Evolutionary conservation across 2,888 invertebrate genomes (phyloP), one percentile per base, ranked within the genome.

Genomic region (Pristionchus maxplancki): DNA sequence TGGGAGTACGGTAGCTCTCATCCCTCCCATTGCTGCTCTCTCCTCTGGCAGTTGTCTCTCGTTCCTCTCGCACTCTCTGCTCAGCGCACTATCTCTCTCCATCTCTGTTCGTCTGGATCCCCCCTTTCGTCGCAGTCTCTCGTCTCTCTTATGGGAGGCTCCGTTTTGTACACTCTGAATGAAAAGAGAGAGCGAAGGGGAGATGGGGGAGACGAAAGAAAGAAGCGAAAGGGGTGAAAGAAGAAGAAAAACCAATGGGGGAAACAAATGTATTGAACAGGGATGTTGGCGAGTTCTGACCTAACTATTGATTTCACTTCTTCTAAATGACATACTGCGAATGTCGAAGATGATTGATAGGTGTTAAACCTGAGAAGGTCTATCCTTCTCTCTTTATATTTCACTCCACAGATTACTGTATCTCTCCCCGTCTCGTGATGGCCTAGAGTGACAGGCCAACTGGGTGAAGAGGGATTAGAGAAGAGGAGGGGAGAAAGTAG

Each of bases 141-240:
- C 44, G 78, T 24, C 78, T 40, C 78, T 78, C 78, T 78, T 78
- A 78, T 78, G 78, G 78, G 82, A 83, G 50, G 44, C 53, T 83
- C 53, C 82, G 82, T 53, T 83, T 83, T 83, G 82, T 83, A 53
- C 82, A 83, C 53, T 83, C 53, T 50, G 53, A 83, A 83, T 83
- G 53, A 53, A 83, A 83, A 34, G 50, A 53, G 53, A 53, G 53
- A 83, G 44, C 31, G 31, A 81, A 50, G 81, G 50, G 81, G 28
- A 13, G 50, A 31, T 28, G 53, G 53, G 53, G 34, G 28, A 37
- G 31, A 71, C 37, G n/a, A 48, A 44, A 83, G 37, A 53, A 44
- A 50, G 34, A 24, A 83, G 37, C 20, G 82, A 37, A 44, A 83
- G 82, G 44, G 53, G 50, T n/a, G 44, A 81, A 48, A 81, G 81